Evolutionary conservation across 2,113 vertebrate species (phyloP).

Genomic region (Melanerpes aurifrons): DNA sequence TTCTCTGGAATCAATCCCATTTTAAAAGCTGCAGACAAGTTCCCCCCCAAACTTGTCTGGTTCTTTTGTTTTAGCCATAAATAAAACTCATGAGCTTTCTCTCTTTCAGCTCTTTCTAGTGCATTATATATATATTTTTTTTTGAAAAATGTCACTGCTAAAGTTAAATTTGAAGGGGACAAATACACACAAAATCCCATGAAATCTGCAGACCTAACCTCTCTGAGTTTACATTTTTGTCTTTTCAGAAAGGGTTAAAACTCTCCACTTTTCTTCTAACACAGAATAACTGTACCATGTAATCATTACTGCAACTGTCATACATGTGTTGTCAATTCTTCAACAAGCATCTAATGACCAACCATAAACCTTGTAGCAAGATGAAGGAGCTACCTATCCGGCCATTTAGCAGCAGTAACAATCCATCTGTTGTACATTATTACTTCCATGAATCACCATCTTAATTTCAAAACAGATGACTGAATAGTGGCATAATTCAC

Average conservation of each 20-base stretch:
- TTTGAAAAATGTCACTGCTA: too few relatives aligned
- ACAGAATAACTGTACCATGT: neutral
- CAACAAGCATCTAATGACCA: neutral
- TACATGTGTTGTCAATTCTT: neutral
- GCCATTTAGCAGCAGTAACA: neutral
- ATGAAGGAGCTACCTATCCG: neutral
- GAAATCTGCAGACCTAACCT: neutral
- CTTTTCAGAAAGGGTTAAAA: neutral
- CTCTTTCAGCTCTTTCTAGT: neutral
- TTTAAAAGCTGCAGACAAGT: neutral
- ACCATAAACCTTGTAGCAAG: neutral
- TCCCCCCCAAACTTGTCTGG: neutral
- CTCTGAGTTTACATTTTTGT: neutral
- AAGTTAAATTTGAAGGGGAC: neutral
- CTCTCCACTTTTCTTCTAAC: neutral
- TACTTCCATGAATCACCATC: conserved; percentile 23
- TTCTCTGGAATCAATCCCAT: neutral
- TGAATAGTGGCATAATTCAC: conserved; percentile 26
- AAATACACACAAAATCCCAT: neutral
- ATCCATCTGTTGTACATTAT: conserved; percentile 34
- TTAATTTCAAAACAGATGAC: conserved; percentile 41
- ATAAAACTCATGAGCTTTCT: neutral
- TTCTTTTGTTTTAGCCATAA: neutral
- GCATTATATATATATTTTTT: neutral
- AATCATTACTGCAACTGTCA: neutral